A percentile compares a stretch with the other conserved stretches of the same genome.
Evolutionary conservation across 1,140 invertebrate species (phyloP).

Genomic region (Sycophaga agraensis): DNA sequence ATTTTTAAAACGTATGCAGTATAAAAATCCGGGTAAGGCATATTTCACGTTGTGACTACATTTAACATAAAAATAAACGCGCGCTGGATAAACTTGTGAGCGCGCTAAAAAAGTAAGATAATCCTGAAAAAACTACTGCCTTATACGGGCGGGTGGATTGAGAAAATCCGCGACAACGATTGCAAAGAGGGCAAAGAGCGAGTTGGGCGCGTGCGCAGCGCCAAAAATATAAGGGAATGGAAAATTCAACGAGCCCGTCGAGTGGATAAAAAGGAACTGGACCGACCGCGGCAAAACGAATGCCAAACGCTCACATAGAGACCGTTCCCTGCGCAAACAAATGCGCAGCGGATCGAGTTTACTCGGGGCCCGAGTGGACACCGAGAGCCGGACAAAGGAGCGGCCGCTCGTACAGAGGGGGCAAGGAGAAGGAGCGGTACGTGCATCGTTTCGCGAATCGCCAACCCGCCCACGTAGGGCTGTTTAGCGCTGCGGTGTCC

Average conservation of each 20-base stretch:
- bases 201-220: too few relatives aligned
- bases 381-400: constrained; percentile 2
- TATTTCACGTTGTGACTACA: too few relatives aligned
- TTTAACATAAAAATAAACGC: too few relatives aligned
- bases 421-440: constrained; percentile 1
- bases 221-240: constrained; percentile 8
- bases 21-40: too few relatives aligned
- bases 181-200: too few relatives aligned
- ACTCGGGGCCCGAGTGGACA: neutral
- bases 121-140: too few relatives aligned
- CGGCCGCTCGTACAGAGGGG: neutral
- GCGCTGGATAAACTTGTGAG: too few relatives aligned
- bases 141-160: too few relatives aligned
- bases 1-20: too few relatives aligned
- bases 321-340: neutral
- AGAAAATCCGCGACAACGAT: too few relatives aligned
- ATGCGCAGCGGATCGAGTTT: constrained; percentile 11
- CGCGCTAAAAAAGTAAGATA: too few relatives aligned
- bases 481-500: constrained; percentile 13
- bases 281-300: neutral
- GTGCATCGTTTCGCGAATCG: constrained; percentile 19
- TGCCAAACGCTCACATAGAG: neutral
- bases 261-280: neutral
- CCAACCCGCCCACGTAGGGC: constrained; percentile 3
- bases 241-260: neutral